phyloP scores from a whole-genome alignment of 2,113 vertebrate species.

The Eudyptes chrysolophus region DNA sequence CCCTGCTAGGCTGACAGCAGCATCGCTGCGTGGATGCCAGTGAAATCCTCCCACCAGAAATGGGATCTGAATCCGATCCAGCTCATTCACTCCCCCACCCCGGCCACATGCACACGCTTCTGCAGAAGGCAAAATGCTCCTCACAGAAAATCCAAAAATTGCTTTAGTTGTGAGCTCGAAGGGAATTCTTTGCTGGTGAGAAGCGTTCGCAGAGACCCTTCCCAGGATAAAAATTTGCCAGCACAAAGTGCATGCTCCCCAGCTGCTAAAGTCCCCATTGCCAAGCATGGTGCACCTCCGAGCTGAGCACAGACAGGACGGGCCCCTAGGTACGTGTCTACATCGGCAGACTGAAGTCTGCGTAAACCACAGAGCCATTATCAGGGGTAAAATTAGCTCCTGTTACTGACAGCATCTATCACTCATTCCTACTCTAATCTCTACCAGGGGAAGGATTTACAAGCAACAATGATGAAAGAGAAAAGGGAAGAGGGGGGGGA shows the following conservation, averaged over 20 bases:
- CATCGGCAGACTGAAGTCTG: background rate
- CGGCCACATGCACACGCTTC: rapidly evolving
- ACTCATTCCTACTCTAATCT: constrained; percentile 72
- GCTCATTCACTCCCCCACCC: background rate
- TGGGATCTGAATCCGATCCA: rapidly evolving
- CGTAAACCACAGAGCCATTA: constrained; percentile 58
- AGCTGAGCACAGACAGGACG: background rate
- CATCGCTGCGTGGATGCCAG: rapidly evolving
- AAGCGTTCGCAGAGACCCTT: background rate
- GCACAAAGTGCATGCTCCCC: background rate
- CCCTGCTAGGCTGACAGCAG: background rate
- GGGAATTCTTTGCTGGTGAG: background rate
- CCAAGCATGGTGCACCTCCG: background rate
- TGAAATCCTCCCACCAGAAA: background rate
- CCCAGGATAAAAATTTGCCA: background rate
- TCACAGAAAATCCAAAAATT: rapidly evolving
- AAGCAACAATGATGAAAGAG: constrained; percentile 70
- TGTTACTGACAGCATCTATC: constrained; percentile 71
- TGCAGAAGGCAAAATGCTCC: background rate
- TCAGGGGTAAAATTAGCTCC: constrained; percentile 73
- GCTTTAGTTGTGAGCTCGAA: background rate
- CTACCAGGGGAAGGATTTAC: constrained; percentile 73
- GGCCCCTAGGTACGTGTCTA: background rate
- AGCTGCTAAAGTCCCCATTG: background rate
- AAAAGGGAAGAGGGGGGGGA: background rate